A percentile compares a stretch with the other conserved stretches of the same genome.
Evolutionary conservation across 1,140 invertebrate species (phyloP).

Genomic region (Arion vulgaris): DNA sequence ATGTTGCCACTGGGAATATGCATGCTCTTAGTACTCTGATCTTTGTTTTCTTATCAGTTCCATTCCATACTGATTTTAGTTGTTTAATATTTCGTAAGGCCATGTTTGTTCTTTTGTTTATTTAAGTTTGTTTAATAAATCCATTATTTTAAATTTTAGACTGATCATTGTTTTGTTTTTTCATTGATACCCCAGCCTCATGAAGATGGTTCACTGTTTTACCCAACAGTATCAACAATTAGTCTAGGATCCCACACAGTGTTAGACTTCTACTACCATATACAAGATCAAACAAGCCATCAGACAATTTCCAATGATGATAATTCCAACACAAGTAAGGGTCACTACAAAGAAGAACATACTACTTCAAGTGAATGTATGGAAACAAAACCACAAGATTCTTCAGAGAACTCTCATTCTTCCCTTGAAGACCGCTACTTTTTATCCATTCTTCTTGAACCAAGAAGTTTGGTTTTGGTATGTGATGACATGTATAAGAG

Average conservation of each 20-base stretch:
- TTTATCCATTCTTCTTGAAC: slow-evolving; percentile 84
- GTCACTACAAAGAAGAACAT: background rate
- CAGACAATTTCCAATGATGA: background rate
- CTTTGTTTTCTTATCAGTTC: too few relatives aligned
- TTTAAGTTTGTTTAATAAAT: too few relatives aligned
- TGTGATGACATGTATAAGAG: slow-evolving; percentile 86
- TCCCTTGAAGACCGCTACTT: slow-evolving; percentile 69
- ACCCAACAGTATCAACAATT: slow-evolving; percentile 93
- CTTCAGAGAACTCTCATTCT: slow-evolving; percentile 43
- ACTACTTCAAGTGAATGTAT: background rate
- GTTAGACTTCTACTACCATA: slow-evolving; percentile 84
- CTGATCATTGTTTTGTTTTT: too few relatives aligned
- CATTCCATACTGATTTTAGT: too few relatives aligned
- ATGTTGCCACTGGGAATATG: too few relatives aligned
- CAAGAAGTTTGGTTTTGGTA: slow-evolving; percentile 89
- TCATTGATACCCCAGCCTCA: slow-evolving; percentile 80
- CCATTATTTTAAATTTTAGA: too few relatives aligned
- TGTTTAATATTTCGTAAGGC: too few relatives aligned
- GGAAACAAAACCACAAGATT: background rate
- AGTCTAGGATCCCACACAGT: slow-evolving; percentile 91
- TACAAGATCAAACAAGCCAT: slow-evolving; percentile 22
- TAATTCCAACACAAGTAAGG: background rate
- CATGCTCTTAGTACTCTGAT: too few relatives aligned
- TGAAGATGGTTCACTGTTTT: slow-evolving; percentile 94
- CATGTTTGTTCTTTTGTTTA: too few relatives aligned